phyloP scores from a whole-genome alignment of 2,113 vertebrate genomes.

The Thamnophis sirtalis region DNA sequence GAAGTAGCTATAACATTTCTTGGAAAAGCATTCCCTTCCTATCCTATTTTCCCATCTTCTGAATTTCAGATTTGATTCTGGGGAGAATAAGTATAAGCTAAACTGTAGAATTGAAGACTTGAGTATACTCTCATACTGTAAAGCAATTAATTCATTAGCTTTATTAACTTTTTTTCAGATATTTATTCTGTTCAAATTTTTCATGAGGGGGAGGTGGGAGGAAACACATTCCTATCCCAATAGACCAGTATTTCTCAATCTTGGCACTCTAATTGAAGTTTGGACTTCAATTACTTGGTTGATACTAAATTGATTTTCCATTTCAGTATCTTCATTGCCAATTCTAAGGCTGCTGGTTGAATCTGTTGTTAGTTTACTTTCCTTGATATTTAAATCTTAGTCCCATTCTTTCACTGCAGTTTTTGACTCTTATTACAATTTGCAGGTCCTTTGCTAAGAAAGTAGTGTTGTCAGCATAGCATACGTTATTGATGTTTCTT shows the following conservation, averaged over 20 bases:
- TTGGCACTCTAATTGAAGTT: background rate
- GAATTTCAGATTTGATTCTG: background rate
- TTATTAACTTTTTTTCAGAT: background rate
- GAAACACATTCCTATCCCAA: background rate
- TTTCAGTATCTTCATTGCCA: background rate
- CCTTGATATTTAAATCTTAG: background rate
- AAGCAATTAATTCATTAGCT: background rate
- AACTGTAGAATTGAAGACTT: background rate
- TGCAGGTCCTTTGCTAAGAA: background rate
- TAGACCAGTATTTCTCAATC: background rate
- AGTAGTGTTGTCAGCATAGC: background rate
- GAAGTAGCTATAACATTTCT: background rate
- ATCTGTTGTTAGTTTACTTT: background rate
- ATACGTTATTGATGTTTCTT: background rate
- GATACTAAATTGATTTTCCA: background rate
- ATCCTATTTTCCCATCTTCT: background rate
- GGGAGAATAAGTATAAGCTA: background rate
- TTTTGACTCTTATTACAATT: background rate
- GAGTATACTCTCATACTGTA: background rate
- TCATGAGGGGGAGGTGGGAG: background rate
- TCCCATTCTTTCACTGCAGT: background rate
- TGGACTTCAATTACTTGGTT: background rate
- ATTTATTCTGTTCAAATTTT: background rate
- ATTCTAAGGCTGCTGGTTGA: background rate
- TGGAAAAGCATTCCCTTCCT: background rate